These are phyloP conservation scores for Drosophila heteroneura DNA, from an alignment of 2,888 invertebrate genomes.

Conservation along the genomic window DNA sequence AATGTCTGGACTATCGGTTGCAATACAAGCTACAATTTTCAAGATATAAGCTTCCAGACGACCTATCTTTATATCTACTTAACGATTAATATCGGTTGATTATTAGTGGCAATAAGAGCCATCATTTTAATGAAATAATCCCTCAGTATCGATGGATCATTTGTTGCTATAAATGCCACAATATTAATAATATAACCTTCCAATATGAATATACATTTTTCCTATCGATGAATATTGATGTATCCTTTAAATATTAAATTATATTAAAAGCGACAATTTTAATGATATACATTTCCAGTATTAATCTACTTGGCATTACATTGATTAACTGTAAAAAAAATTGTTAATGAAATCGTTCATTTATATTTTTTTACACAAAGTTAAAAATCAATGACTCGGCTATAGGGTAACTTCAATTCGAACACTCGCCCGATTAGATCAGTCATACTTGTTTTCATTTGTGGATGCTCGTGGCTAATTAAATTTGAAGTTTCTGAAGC, in stretches of 20 bases:
- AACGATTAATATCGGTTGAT: neutral
- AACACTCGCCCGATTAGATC: neutral
- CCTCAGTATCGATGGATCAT: too few relatives aligned
- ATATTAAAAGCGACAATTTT: neutral
- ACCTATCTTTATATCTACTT: neutral
- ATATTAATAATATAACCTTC: neutral
- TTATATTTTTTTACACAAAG: neutral
- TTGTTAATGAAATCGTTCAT: neutral
- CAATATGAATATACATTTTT: neutral
- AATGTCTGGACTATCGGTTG: neutral
- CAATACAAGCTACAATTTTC: neutral
- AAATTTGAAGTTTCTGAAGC: slow-evolving; percentile 60
- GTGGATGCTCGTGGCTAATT: slow-evolving; percentile 69
- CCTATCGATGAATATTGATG: neutral
- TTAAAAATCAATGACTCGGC: neutral
- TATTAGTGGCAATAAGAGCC: too few relatives aligned
- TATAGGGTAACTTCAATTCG: neutral
- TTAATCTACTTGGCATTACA: neutral
- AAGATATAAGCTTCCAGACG: neutral
- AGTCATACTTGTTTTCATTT: slow-evolving; percentile 10
- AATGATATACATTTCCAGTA: rapidly evolving
- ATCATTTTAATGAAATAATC: too few relatives aligned
- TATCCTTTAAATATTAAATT: too few relatives aligned
- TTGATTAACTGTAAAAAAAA: too few relatives aligned
- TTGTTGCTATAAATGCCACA: too few relatives aligned